Evolutionary conservation across 2,888 invertebrate species (phyloP), one percentile per base, ranked within the genome.

Genomic region (Eilema sororculum): DNA sequence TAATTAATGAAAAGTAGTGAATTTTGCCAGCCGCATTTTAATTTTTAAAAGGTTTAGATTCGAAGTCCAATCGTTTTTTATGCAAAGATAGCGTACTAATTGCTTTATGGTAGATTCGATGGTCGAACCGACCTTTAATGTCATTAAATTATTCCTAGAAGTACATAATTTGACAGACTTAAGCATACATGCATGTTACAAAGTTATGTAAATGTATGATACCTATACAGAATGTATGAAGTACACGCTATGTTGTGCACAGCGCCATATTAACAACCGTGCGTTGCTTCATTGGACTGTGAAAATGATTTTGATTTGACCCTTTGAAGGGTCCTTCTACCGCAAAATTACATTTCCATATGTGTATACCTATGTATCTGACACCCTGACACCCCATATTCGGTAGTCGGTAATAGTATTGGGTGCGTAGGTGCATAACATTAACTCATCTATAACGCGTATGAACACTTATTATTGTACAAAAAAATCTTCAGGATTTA

Each of bases 261-360:
- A 73, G 71, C 69, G 61, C 20, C 37, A 71, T 71, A 70, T 65
- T 72, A 85, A 86, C 86, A 88, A 87, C 89, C 84, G 85, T 86
- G 88, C 86, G 84, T 84, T 85, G 90, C 89, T 91, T 89, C 94
- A 91, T 89, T 94, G 93, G 93, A 91, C 93, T 94, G 95, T 94
- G 94, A 94, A 94, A 95, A 95, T 95, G 94, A 94, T 95, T 95
- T 95, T 94, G 94, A 94, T 95, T 94, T 95, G 94, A 94, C 93
- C 93, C 94, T 95, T 95, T 95, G 93, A 91, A 93, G 93, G 93
- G 91, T 84, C 90, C 89, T 83, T 90, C 88, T 86, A 91, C 94
- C 93, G 90, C 94, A 94, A 94, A 94, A 95, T 95, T 93, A 95
- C 93, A 93, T 94, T 94, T 93, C 92, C 91, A 93, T 92, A 91